Percentiles rank a stretch among this genome's conserved stretches.
phyloP scores from a whole-genome alignment of 2,888 invertebrate species.

The Silvanus unidentatus region DNA sequence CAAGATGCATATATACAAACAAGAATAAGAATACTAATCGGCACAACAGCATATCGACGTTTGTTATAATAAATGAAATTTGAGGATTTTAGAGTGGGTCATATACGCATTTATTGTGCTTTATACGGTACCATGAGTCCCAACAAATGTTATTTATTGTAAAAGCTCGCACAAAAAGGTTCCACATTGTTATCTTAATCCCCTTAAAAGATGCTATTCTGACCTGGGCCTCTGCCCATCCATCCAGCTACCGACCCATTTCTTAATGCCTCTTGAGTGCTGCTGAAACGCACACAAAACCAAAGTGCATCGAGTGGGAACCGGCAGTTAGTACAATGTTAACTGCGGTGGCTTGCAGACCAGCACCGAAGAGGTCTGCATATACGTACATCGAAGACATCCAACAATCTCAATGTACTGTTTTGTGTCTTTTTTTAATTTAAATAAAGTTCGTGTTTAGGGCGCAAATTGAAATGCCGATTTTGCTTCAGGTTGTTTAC shows the following conservation, averaged over 20 bases:
- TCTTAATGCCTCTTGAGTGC: conserved; percentile 3
- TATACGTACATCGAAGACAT: neutral
- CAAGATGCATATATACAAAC: too few relatives aligned
- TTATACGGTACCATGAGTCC: conserved; percentile 19
- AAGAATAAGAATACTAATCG: conserved; percentile 1
- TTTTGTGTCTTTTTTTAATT: too few relatives aligned
- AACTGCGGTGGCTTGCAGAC: conserved; percentile 4
- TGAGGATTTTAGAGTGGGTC: conserved; percentile 23
- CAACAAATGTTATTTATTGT: conserved; percentile 33
- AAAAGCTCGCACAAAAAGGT: conserved; percentile 10
- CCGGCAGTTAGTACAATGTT: neutral
- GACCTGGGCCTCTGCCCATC: conserved; percentile 27
- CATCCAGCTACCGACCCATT: conserved; percentile 24
- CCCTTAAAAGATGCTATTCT: conserved; percentile 30
- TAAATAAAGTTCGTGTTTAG: too few relatives aligned
- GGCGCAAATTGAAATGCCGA: neutral
- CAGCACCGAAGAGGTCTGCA: neutral
- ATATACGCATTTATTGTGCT: conserved; percentile 8
- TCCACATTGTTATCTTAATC: conserved; percentile 25
- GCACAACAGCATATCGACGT: neutral
- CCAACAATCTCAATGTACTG: neutral
- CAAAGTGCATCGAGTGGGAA: neutral
- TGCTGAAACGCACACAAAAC: neutral
- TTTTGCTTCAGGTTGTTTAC: conserved; percentile 69
- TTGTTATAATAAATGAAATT: conserved; percentile 19